Base-by-base conservation (phyloP, 2,888 invertebrate genomes). In the Drosophila anomalata region DNA sequence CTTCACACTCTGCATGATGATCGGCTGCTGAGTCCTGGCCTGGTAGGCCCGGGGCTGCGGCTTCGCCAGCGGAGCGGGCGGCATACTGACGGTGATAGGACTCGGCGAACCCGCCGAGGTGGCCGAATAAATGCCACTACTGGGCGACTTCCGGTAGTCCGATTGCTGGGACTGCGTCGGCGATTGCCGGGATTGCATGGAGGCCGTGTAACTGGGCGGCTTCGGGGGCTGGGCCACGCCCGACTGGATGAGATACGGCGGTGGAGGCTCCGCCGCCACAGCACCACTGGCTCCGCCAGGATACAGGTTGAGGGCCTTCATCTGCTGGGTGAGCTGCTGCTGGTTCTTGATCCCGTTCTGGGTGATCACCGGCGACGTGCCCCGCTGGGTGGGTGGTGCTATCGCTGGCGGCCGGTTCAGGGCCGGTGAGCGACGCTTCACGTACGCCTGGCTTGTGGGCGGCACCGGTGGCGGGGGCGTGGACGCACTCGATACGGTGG, bases 1-100 rank as follows among this genome's bases (percentile, higher is more conserved):
- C 91, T 97, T 97, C 17, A 98, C 98, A 31, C 97, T 97, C 91
- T 98, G 98, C 97, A 98, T 98, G 74, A 98, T 98, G 76, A 98
- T 97, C 7, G 98, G 97, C 52, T 97, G 96, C 89, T 97, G 97
- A 20, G 97, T 95, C 88, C 96, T 96, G 41, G 97, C 95, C 91
- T 98, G 98, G 65, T 91, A 92, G 59, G 97, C 96, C 95, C 97
- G 96, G 3, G 97, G 96, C 73, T 96, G 95, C 4, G 97, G 96
- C 76, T 96, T 93, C 12, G 90, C 86, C 57, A 90, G 81, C 20
- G 89, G 79, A 6, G 88, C 76, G 54, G 94, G 93, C 20, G 94
- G 93, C 42, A 94, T 93, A 67, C 95, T 94, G 51, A 95, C 95
- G 6, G 95, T 95, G 53, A 96, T 95, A 33, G 97, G 97, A 91